Evolutionary conservation across 2,113 vertebrate species (phyloP), one percentile per base, ranked within the genome.

Genomic region (Erythrocercus mccallii): DNA sequence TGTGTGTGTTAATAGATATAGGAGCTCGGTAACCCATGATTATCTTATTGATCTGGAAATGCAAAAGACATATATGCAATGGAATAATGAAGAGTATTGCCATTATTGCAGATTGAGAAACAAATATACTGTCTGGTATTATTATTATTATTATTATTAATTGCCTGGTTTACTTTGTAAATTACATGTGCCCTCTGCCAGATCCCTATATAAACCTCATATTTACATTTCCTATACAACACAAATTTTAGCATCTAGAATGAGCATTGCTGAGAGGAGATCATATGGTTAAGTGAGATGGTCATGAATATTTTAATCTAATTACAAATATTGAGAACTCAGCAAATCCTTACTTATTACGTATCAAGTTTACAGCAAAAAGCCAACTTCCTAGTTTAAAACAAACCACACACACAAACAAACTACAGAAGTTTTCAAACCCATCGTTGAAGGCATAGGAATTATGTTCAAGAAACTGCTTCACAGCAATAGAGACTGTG

Each of bases 11-110:
- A 53, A 33, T 28, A 54, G 19, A 57, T 42, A 77, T 2, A 71
- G 50, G 61, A 96, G 90, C 87, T 94, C 82, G 85, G 94, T 88
- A 95, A 95, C 80, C 72, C 86, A 56, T 54, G 74, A 86, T 88
- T 97, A 85, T 74, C 68, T 93, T 96, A 97, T 96, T 96, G 96
- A 98, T 96, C 84, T 97, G 81, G 37, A 94, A 94, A 94, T 92
- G 74, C 64, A 97, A 95, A 98, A 95, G 90, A 74, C 10, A 92
- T 86, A 88, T 68, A 66, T 69, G 77, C 40, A 90, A 95, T 91
- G 65, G 11, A 66, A 92, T 74, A 91, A 71, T 80, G 45, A 65
- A 76, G 38, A 95, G 8, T 42, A 87, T 15, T 5, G 47, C 81
- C 47, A 47, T 15, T 70, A 65, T 65, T 81, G 40, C 8, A 71